Conservation (phyloP, 2,113 vertebrate species). For the Chauna torquata region DNA sequence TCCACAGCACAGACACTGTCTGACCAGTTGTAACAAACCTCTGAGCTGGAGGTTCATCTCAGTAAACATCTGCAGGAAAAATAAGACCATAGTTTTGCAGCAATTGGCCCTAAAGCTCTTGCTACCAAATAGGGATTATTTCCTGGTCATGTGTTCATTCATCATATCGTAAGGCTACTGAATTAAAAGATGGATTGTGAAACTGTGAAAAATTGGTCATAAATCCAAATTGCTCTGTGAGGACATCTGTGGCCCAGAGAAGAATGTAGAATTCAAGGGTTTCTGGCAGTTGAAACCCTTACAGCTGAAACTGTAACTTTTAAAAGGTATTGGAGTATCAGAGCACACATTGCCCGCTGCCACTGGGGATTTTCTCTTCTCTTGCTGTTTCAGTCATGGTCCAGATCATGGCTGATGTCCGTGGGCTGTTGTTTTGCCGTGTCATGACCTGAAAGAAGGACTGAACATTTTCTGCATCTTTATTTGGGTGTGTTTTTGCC, state of each 20-base stretch:
- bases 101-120: background rate
- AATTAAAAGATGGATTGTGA: background rate
- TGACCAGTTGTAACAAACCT: rapidly evolving
- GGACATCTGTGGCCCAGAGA: background rate
- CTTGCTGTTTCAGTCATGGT: background rate
- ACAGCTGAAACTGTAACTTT: background rate
- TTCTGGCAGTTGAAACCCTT: background rate
- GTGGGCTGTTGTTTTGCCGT: background rate
- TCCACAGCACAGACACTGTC: background rate
- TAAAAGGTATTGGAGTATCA: background rate
- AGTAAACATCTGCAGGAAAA: background rate
- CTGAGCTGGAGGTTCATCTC: background rate
- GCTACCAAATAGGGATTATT: background rate
- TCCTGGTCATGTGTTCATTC: background rate
- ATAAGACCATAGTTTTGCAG: background rate
- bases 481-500: background rate
- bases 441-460: background rate
- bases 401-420: background rate
- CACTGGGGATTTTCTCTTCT: background rate
- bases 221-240: background rate
- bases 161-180: background rate
- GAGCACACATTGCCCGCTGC: rapidly evolving
- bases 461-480: background rate
- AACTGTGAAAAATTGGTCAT: background rate
- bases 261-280: background rate